Conservation (phyloP, 2,888 invertebrate species). For the Rhingia rostrata region DNA sequence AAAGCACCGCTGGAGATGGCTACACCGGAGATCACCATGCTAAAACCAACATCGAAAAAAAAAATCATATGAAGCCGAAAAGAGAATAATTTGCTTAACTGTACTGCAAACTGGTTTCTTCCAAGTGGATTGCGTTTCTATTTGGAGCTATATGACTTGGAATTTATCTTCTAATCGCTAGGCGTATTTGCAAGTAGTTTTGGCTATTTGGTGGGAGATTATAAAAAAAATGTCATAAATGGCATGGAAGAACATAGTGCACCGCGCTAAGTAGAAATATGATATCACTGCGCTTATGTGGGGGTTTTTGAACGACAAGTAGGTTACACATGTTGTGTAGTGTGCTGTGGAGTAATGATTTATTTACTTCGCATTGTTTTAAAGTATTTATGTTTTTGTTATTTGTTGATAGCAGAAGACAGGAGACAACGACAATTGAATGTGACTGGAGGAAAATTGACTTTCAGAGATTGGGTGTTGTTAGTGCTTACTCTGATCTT, state of each 20-base stretch:
- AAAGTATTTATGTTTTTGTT: conserved; percentile 3
- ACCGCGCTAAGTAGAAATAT: conserved; percentile 4
- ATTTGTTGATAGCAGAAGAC: conserved; percentile 9
- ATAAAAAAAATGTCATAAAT: conserved; percentile 18
- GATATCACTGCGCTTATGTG: conserved; percentile 38
- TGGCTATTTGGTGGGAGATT: conserved; percentile 39
- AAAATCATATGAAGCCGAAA: conserved; percentile 1
- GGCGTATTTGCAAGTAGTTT: conserved; percentile 35
- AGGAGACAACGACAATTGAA: conserved; percentile 17
- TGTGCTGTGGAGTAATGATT: conserved; percentile 17
- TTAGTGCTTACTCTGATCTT: background rate
- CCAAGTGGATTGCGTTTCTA: conserved; percentile 26
- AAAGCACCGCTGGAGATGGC: conserved; percentile 35
- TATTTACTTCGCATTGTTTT: conserved; percentile 26
- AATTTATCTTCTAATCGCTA: conserved; percentile 37
- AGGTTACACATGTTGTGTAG: conserved; percentile 46
- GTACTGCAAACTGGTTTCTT: conserved; percentile 42
- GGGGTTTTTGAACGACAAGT: conserved; percentile 51
- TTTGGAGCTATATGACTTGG: conserved; percentile 10
- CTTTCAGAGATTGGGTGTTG: conserved; percentile 4
- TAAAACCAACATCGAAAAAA: conserved; percentile 13
- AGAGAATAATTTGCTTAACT: conserved; percentile 38
- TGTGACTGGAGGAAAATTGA: conserved; percentile 9
- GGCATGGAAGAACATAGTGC: conserved; percentile 25
- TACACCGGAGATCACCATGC: conserved; percentile 13